Percentiles rank a stretch among this genome's conserved stretches.
These are phyloP conservation scores for Macropus fuliginosus DNA, from an alignment of 2,797 vertebrate species.

Conservation along the genomic window DNA sequence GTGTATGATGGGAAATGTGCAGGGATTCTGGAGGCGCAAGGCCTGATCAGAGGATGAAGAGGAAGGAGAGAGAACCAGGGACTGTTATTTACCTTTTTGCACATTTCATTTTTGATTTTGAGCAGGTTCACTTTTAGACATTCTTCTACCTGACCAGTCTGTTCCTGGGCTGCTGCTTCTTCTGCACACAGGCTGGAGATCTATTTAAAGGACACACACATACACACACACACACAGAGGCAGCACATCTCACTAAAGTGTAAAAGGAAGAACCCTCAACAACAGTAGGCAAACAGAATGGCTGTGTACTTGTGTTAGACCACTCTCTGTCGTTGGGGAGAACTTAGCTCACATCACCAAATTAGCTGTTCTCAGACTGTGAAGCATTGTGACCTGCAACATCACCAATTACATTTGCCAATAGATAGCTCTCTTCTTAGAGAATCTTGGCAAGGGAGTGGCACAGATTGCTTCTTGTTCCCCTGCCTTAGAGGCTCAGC, in stretches of 20 bases:
- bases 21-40: neutral
- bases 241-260: neutral
- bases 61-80: accelerated
- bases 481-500: no score
- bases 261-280: neutral
- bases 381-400: accelerated
- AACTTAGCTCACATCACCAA: neutral
- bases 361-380: neutral
- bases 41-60: neutral
- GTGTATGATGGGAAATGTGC: neutral
- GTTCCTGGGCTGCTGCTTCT: conserved; percentile 97
- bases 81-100: conserved; percentile 91
- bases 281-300: neutral
- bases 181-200: conserved; percentile 94
- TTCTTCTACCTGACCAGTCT: conserved; percentile 98
- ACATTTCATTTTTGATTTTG: conserved; percentile 93
- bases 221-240: conserved; percentile 30
- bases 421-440: neutral
- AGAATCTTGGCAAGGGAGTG: neutral
- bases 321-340: neutral
- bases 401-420: neutral
- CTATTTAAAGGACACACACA: conserved; percentile 81
- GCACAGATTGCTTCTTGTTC: neutral
- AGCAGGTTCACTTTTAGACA: conserved; percentile 97
- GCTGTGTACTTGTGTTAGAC: neutral